Evolutionary conservation across 2,888 invertebrate species (phyloP).

Genomic region (Abrostola tripartita): DNA sequence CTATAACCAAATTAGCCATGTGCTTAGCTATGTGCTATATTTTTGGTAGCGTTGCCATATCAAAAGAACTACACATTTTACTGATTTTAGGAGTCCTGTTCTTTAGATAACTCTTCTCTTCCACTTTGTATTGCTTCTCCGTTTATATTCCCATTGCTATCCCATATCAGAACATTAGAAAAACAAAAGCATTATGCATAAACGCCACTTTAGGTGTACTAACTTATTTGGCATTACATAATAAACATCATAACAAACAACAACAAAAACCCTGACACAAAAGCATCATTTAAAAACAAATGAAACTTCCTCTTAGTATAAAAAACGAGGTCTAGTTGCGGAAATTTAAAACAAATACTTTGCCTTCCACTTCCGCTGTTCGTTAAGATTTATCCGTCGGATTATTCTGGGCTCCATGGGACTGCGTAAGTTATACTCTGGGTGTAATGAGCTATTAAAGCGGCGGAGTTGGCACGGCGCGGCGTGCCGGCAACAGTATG

Average conservation of each 20-base stretch:
- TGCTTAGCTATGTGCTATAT: constrained; percentile 47
- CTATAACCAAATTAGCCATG: constrained; percentile 67
- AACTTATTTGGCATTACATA: too few species aligned
- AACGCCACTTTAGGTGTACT: too few species aligned
- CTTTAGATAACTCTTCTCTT: too few species aligned
- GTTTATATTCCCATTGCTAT: too few species aligned
- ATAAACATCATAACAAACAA: neutral
- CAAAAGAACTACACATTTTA: neutral
- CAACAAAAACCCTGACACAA: neutral
- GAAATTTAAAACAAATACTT: constrained; percentile 64
- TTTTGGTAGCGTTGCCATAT: constrained; percentile 19
- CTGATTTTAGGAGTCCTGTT: neutral
- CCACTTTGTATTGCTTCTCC: too few species aligned
- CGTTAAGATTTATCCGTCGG: constrained; percentile 67
- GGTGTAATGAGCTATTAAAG: constrained; percentile 77
- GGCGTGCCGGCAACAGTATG: constrained; percentile 64
- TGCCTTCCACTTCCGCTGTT: constrained; percentile 67
- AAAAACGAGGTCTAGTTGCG: constrained; percentile 57
- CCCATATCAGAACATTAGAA: too few species aligned
- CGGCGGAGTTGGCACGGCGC: constrained; percentile 73
- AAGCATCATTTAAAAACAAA: constrained; percentile 29
- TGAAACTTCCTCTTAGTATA: constrained; percentile 40
- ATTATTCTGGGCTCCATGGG: constrained; percentile 72
- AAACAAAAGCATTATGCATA: too few species aligned
- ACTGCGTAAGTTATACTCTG: constrained; percentile 69